Percentiles rank a stretch among this genome's conserved stretches.
Evolutionary conservation across 1,140 invertebrate genomes (phyloP).

Genomic region (Diorhabda carinulata): DNA sequence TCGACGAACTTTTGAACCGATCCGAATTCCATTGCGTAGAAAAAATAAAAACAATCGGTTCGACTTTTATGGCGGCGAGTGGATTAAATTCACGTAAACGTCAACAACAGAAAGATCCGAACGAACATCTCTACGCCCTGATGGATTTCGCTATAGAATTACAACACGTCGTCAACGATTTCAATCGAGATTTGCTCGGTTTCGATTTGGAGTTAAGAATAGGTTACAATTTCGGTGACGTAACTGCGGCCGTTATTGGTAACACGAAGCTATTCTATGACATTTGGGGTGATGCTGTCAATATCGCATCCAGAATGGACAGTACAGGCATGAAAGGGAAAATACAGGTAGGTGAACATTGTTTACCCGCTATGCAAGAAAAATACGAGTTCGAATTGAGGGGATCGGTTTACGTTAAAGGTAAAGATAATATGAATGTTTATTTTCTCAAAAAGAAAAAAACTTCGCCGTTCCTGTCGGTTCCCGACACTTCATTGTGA

Average conservation of each 20-base stretch:
- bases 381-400: conserved; percentile 75
- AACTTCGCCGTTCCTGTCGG: conserved; percentile 18
- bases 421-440: conserved; percentile 91
- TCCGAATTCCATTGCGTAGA: conserved; percentile 84
- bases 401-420: conserved; percentile 89
- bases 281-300: conserved; percentile 98
- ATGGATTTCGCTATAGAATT: conserved; percentile 87
- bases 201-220: conserved; percentile 89
- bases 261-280: conserved; percentile 95
- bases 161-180: conserved; percentile 80
- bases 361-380: conserved; percentile 61
- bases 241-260: conserved; percentile 93
- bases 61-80: conserved; percentile 96
- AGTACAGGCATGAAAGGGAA: conserved; percentile 81
- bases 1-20: conserved; percentile 84
- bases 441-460: conserved; percentile 64
- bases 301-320: conserved; percentile 95
- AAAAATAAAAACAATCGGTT: conserved; percentile 97
- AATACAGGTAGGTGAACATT: conserved; percentile 81
- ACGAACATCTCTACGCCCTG: conserved; percentile 79
- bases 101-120: conserved; percentile 56
- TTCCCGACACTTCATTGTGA: conserved; percentile 18
- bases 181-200: conserved; percentile 82
- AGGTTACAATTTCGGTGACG: conserved; percentile 80
- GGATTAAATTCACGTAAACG: conserved; percentile 79